phyloP scores from a whole-genome alignment of 1,140 invertebrate species.

The Neoseiulus cucumeris region DNA sequence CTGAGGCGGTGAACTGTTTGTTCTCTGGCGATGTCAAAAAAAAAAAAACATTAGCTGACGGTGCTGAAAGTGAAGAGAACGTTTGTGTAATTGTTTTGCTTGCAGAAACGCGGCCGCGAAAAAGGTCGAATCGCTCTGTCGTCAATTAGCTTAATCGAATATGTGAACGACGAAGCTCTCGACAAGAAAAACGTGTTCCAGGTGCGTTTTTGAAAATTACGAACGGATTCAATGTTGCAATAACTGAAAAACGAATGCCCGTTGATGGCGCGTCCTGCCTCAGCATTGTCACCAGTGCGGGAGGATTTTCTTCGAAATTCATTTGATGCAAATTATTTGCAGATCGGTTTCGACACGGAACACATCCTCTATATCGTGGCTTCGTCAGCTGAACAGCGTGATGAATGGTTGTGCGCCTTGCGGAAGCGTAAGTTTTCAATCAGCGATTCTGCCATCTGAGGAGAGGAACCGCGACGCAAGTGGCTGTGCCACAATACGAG shows the following conservation, averaged over 20 bases:
- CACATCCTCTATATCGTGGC: constrained; percentile 57
- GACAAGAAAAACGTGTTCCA: constrained; percentile 21
- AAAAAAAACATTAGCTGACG: too few relatives aligned
- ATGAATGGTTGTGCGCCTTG: constrained; percentile 53
- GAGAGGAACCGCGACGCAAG: too few relatives aligned
- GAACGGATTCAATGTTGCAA: constrained; percentile 11
- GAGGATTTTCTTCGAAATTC: too few relatives aligned
- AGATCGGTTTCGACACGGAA: constrained; percentile 33
- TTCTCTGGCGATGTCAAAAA: background rate
- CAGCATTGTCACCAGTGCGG: constrained; percentile 28
- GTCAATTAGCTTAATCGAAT: constrained; percentile 50
- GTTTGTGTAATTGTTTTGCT: background rate
- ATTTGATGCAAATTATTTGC: constrained; percentile 24
- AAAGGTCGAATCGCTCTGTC: constrained; percentile 51
- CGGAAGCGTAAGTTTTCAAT: constrained; percentile 39
- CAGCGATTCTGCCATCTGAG: background rate
- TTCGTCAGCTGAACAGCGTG: constrained; percentile 42
- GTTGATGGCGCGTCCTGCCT: too few relatives aligned
- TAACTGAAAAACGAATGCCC: constrained; percentile 11
- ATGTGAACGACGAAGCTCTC: constrained; percentile 22
- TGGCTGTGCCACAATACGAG: too few relatives aligned
- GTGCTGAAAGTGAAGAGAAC: background rate
- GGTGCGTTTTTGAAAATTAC: constrained; percentile 14
- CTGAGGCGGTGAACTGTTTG: too few relatives aligned
- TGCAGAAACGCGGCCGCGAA: constrained; percentile 28